Percentiles rank a stretch among this genome's conserved stretches.
phyloP scores from a whole-genome alignment of 2,113 vertebrate genomes.

The Xenus cinereus region DNA sequence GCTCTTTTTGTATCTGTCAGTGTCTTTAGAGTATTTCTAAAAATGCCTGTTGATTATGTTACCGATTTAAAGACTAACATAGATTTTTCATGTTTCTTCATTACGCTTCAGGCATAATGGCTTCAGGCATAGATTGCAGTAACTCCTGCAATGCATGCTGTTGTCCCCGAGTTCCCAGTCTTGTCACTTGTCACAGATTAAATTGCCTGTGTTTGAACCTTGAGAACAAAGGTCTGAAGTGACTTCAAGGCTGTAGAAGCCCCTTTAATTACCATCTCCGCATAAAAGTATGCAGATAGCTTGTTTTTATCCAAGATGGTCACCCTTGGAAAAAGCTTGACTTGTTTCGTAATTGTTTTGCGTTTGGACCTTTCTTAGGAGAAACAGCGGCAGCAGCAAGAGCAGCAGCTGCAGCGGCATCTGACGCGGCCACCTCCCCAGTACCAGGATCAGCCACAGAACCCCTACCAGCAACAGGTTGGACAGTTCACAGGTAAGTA shows the following conservation, averaged over 20 bases:
- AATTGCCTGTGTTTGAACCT: neutral
- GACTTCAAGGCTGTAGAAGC: neutral
- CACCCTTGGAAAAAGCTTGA: neutral
- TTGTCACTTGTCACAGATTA: neutral
- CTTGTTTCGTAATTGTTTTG: neutral
- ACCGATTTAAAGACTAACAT: neutral
- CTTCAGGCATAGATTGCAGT: neutral
- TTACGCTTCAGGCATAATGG: neutral
- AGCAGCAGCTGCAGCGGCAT: slow-evolving; percentile 92
- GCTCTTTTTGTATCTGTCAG: neutral
- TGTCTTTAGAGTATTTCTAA: neutral
- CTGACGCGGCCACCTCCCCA: slow-evolving; percentile 93
- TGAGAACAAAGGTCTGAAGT: neutral
- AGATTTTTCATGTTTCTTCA: neutral
- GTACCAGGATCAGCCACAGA: slow-evolving; percentile 93
- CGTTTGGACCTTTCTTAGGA: slow-evolving; percentile 74
- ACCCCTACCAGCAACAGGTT: slow-evolving; percentile 84
- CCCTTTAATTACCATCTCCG: neutral
- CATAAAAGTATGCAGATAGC: neutral
- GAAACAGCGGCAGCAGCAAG: slow-evolving; percentile 89
- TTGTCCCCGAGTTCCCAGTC: neutral
- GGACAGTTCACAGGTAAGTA: slow-evolving; percentile 86
- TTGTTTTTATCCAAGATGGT: neutral
- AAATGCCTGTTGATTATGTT: neutral
- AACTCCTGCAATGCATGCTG: neutral